Conservation (phyloP, 2,888 invertebrate genomes). For the Cybosia mesomella region DNA sequence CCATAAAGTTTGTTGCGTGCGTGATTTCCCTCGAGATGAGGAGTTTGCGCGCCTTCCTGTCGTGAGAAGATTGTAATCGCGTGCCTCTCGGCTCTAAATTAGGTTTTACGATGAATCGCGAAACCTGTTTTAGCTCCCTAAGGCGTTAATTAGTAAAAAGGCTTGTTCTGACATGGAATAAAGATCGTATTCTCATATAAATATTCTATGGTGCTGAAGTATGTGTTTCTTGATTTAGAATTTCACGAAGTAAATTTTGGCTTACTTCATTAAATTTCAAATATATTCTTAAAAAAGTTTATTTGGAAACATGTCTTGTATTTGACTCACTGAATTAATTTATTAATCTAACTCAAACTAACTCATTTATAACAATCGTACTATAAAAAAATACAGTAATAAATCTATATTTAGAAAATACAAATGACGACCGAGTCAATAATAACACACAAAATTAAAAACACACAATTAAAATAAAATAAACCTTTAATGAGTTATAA, state of each 20-base stretch:
- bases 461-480: slow-evolving; percentile 36
- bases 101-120: slow-evolving; percentile 85
- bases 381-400: background rate
- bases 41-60: slow-evolving; percentile 87
- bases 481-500: slow-evolving; percentile 35
- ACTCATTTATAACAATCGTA: background rate
- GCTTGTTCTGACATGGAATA: slow-evolving; percentile 74
- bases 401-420: background rate
- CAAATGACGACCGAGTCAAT: background rate
- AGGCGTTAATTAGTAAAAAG: slow-evolving; percentile 83
- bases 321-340: background rate
- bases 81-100: slow-evolving; percentile 86
- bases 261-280: background rate
- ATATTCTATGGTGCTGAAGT: slow-evolving; percentile 39
- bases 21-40: slow-evolving; percentile 87
- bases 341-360: too few species aligned
- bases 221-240: background rate
- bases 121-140: slow-evolving; percentile 80
- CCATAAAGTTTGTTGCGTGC: slow-evolving; percentile 87
- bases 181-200: slow-evolving; percentile 65
- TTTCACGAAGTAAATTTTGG: background rate
- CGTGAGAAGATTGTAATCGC: slow-evolving; percentile 87
- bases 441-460: slow-evolving; percentile 33
- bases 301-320: background rate
- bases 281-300: background rate